Conservation (phyloP, 2,888 invertebrate genomes). For the Phytoseiulus persimilis region DNA sequence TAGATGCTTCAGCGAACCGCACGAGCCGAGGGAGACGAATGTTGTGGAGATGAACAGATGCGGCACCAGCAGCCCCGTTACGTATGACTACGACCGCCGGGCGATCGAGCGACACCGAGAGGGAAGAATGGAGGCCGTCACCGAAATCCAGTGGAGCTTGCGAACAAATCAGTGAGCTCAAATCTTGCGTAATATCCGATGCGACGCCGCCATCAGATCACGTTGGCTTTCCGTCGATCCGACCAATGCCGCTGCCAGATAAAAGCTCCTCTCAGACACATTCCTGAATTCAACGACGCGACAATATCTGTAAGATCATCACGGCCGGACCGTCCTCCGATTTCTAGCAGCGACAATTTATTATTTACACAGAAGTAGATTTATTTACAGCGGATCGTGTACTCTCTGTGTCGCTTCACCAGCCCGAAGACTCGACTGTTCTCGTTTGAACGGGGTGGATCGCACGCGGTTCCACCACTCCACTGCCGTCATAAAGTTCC, state of each 20-base stretch:
- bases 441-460: background rate
- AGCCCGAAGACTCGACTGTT: background rate
- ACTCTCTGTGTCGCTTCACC: background rate
- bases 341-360: background rate
- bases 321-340: background rate
- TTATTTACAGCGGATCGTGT: background rate
- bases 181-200: background rate
- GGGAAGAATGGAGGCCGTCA: background rate
- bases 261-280: background rate
- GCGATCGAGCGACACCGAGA: background rate
- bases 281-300: too few relatives aligned
- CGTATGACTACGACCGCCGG: background rate
- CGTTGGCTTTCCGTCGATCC: too few relatives aligned
- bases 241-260: too few relatives aligned
- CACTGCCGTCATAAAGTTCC: background rate
- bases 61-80: background rate
- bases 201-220: too few relatives aligned
- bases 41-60: background rate
- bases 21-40: background rate
- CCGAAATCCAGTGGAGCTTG: background rate
- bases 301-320: too few relatives aligned
- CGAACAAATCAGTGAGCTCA: background rate
- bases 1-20: background rate
- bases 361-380: background rate
- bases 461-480: background rate